phyloP scores from a whole-genome alignment of 2,113 vertebrate species.

The Oncorhynchus gorbuscha region DNA sequence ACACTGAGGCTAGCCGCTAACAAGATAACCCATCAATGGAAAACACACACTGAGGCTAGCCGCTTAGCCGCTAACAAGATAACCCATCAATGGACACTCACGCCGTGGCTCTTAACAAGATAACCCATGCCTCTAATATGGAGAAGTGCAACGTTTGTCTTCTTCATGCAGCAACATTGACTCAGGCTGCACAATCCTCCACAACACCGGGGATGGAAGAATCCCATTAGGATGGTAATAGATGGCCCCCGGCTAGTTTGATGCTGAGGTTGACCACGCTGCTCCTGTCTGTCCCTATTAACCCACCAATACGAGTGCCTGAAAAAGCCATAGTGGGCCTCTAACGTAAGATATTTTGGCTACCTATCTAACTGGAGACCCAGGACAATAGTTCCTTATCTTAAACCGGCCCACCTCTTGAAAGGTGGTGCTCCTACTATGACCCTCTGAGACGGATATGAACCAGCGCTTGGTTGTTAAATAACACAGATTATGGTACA shows the following conservation, averaged over 20 bases:
- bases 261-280: background rate
- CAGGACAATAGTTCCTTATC: too few relatives aligned
- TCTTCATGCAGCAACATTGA: constrained; percentile 43
- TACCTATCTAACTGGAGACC: too few relatives aligned
- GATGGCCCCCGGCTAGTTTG: constrained; percentile 17
- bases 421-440: too few relatives aligned
- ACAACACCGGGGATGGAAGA: constrained; percentile 29
- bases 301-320: background rate
- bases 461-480: too few relatives aligned
- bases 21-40: constrained; percentile 29
- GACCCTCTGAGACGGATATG: too few relatives aligned
- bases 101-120: constrained; percentile 19
- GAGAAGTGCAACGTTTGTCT: constrained; percentile 57
- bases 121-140: constrained; percentile 26
- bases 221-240: constrained; percentile 59
- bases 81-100: constrained; percentile 22
- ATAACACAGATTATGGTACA: too few relatives aligned
- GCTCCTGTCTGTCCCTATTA: background rate
- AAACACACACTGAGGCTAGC: constrained; percentile 21
- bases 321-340: background rate
- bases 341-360: background rate
- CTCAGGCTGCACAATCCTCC: constrained; percentile 38
- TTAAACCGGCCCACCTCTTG: too few relatives aligned
- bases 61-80: constrained; percentile 10
- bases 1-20: too few relatives aligned